Evolutionary conservation across 2,113 vertebrate genomes (phyloP).

Genomic region (Psilopsiagon aymara): DNA sequence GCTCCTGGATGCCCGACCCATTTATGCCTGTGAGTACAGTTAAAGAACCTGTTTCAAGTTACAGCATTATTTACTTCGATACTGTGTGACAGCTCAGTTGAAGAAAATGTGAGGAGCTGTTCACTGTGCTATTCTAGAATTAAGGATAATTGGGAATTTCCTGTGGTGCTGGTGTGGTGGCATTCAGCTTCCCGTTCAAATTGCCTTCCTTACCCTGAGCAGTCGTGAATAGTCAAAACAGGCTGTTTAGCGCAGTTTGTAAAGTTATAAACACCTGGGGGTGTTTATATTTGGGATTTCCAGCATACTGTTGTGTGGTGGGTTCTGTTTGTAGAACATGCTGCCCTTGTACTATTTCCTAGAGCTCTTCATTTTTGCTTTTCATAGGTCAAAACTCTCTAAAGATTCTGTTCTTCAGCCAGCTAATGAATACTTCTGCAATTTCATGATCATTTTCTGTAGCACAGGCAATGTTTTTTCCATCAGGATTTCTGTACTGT

Average conservation of each 20-base stretch:
- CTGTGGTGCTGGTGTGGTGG: slow-evolving; percentile 11
- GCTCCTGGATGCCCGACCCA: background rate
- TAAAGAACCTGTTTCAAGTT: slow-evolving; percentile 22
- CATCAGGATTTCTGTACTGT: background rate
- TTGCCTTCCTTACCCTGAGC: background rate
- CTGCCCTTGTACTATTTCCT: background rate
- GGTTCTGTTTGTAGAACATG: background rate
- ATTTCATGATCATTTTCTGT: background rate
- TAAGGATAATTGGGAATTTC: slow-evolving; percentile 56
- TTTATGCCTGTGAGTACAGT: background rate
- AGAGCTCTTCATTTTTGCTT: background rate
- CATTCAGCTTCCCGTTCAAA: background rate
- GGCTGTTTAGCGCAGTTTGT: background rate
- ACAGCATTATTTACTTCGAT: background rate
- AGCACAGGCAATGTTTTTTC: background rate
- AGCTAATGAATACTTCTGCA: background rate
- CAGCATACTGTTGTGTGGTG: background rate
- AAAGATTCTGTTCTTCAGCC: background rate
- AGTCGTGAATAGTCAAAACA: background rate
- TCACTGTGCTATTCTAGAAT: slow-evolving; percentile 35
- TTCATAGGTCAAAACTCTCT: background rate
- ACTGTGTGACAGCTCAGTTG: slow-evolving; percentile 28
- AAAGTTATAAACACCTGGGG: background rate
- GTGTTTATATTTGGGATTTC: background rate
- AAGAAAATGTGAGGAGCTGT: slow-evolving; percentile 39